Percentiles rank a stretch among this genome's conserved stretches.
These are phyloP conservation scores for Berghia stephanieae DNA, from an alignment of 1,140 invertebrate species.

Conservation along the genomic window DNA sequence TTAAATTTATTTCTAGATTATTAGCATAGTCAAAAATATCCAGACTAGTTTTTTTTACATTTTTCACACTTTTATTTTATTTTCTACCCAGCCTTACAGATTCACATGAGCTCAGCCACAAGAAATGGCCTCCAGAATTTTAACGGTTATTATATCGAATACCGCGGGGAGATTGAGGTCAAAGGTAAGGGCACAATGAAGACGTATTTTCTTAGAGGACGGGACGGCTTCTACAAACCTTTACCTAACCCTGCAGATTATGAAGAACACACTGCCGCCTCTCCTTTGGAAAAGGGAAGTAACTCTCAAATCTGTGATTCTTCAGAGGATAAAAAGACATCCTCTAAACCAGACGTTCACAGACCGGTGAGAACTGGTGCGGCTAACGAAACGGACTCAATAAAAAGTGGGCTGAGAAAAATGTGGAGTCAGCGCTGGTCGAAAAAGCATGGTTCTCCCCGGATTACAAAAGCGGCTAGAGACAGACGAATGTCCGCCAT, in stretches of 20 bases:
- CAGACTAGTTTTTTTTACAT: too few relatives aligned
- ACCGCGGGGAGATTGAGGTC: conserved; percentile 55
- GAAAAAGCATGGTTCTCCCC: background rate
- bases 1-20: too few relatives aligned
- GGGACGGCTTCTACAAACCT: conserved; percentile 47
- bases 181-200: conserved; percentile 86
- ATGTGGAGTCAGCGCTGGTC: background rate
- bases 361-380: background rate
- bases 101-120: conserved; percentile 52
- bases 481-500: too few relatives aligned
- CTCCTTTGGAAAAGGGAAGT: background rate
- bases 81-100: conserved; percentile 50
- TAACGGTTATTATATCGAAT: conserved; percentile 49
- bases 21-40: too few relatives aligned
- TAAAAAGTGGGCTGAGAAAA: background rate
- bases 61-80: too few relatives aligned
- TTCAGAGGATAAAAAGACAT: too few relatives aligned
- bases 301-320: background rate
- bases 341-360: background rate
- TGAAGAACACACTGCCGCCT: background rate
- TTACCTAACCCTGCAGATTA: conserved; percentile 38
- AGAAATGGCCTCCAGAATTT: conserved; percentile 45
- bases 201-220: conserved; percentile 87
- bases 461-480: background rate
- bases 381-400: background rate